Evolutionary conservation across 2,113 vertebrate genomes (phyloP).

Genomic region (Tringa solitaria): DNA sequence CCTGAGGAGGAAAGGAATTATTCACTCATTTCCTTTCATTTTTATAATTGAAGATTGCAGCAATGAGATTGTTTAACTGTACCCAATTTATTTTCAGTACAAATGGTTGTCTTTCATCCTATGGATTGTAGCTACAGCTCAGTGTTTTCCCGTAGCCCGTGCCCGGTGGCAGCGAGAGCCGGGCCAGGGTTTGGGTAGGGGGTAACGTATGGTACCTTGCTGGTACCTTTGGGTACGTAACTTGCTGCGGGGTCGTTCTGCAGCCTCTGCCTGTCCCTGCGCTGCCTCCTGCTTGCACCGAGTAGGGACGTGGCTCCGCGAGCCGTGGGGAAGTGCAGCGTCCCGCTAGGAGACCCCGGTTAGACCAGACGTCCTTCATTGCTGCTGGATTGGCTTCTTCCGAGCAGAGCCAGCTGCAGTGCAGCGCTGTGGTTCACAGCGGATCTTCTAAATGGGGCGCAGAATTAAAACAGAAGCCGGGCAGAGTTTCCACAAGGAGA

Average conservation of each 20-base stretch:
- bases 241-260: background rate
- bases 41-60: conserved; percentile 29
- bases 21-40: conserved; percentile 11
- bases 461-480: background rate
- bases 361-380: background rate
- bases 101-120: conserved; percentile 22
- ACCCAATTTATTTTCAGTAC: background rate
- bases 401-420: conserved; percentile 33
- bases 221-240: fast-evolving
- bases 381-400: background rate
- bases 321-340: background rate
- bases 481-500: background rate
- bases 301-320: background rate
- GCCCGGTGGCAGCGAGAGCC: background rate
- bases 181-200: background rate
- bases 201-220: too few species aligned
- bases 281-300: background rate
- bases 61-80: conserved; percentile 2
- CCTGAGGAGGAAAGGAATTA: background rate
- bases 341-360: background rate
- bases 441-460: conserved; percentile 19
- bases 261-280: background rate
- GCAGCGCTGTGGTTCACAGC: background rate
- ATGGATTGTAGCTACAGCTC: background rate
- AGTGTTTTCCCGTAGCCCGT: background rate